phyloP scores from a whole-genome alignment of 2,888 invertebrate genomes.

The Drosophila hamatofila region DNA sequence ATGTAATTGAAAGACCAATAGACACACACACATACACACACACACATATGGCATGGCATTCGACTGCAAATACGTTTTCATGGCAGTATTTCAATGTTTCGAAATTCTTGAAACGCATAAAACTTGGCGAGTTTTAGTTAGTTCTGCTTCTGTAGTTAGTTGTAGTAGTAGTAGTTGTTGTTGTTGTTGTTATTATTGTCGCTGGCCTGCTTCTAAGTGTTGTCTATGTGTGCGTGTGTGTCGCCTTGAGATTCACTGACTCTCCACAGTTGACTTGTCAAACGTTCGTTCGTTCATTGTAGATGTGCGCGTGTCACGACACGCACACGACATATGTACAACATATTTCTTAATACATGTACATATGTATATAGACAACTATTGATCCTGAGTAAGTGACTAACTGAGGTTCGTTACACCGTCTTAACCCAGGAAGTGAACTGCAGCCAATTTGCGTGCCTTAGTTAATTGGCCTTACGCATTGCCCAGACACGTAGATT shows the following conservation, averaged over 20 bases:
- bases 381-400: background rate
- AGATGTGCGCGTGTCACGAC: conserved; percentile 19
- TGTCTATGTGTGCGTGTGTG: conserved; percentile 18
- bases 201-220: conserved; percentile 54
- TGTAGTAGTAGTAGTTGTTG: conserved; percentile 21
- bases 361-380: background rate
- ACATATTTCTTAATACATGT: background rate
- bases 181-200: conserved; percentile 41
- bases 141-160: conserved; percentile 57
- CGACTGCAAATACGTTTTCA: conserved; percentile 63
- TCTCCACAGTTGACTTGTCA: conserved; percentile 73
- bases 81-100: conserved; percentile 71
- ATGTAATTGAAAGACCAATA: conserved; percentile 58
- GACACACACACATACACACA: conserved; percentile 19
- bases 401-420: background rate
- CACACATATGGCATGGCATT: conserved; percentile 36
- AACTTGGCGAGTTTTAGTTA: conserved; percentile 67
- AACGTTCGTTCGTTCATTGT: conserved; percentile 64
- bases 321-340: conserved; percentile 4
- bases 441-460: background rate
- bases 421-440: conserved; percentile 1
- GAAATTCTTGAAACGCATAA: conserved; percentile 77
- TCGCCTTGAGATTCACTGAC: conserved; percentile 64
- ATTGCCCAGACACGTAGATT: background rate
- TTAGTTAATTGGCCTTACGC: conserved; percentile 4